Evolutionary conservation across 2,797 vertebrate genomes (phyloP).

Genomic region (Loriculus beryllinus): DNA sequence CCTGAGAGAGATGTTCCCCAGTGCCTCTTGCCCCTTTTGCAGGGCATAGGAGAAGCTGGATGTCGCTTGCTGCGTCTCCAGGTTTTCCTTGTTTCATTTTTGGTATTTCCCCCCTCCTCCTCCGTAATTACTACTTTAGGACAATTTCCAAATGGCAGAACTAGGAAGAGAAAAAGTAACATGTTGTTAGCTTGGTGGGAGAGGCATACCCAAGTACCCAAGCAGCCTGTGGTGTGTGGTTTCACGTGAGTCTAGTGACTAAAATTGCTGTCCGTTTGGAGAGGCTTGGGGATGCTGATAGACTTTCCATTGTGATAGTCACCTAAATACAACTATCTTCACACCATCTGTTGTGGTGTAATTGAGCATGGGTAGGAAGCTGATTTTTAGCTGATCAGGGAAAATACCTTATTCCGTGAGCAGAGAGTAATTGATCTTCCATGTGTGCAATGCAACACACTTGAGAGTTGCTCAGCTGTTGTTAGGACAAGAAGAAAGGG

Average conservation of each 20-base stretch:
- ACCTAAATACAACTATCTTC: background rate
- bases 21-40: background rate
- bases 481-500: background rate
- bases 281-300: background rate
- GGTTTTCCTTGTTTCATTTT: background rate
- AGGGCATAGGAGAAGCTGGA: background rate
- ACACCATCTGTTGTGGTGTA: background rate
- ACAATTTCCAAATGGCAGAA: conserved; percentile 25
- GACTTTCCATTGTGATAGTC: background rate
- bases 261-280: background rate
- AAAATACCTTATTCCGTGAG: background rate
- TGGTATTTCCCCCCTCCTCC: background rate
- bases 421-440: background rate
- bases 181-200: background rate
- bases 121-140: background rate
- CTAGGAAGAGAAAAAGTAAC: background rate
- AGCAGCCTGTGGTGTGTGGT: background rate
- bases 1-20: background rate
- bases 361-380: background rate
- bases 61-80: background rate
- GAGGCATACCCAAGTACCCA: background rate
- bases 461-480: background rate
- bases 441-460: background rate
- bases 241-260: background rate
- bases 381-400: background rate